These are phyloP conservation scores for Hapalemur alaotrensis DNA, from an alignment of 2,797 vertebrate species.

Conservation along the genomic window DNA sequence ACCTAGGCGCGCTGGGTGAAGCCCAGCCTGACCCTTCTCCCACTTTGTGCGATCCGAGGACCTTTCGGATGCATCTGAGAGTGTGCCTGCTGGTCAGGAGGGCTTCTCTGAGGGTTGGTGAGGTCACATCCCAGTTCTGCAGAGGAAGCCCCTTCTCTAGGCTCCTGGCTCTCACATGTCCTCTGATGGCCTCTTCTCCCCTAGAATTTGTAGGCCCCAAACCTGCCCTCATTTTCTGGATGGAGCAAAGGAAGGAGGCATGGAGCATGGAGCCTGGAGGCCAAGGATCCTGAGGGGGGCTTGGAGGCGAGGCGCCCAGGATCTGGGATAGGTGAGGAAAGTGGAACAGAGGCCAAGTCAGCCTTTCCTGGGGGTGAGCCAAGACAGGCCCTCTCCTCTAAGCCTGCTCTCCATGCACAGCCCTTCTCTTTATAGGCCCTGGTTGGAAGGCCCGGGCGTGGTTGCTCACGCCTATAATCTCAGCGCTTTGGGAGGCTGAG, in stretches of 20 bases:
- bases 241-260: background rate
- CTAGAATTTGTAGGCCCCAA: background rate
- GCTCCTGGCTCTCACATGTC: background rate
- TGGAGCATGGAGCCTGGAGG: background rate
- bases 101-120: background rate
- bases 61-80: background rate
- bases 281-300: background rate
- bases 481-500: no score
- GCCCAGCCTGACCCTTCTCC: background rate
- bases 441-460: background rate
- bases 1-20: conserved; percentile 59
- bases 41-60: background rate
- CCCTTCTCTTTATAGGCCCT: background rate
- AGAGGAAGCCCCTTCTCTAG: background rate
- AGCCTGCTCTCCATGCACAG: background rate
- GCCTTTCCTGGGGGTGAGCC: background rate
- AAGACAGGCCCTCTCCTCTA: background rate
- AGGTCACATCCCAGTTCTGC: background rate
- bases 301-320: background rate
- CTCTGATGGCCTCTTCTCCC: background rate
- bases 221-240: background rate
- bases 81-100: background rate
- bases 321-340: background rate
- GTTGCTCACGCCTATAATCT: no score
- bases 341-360: background rate